Percentiles rank a stretch among this genome's conserved stretches.
These are phyloP conservation scores for Procavia capensis DNA, from an alignment of 2,113 vertebrate species.

Conservation along the genomic window DNA sequence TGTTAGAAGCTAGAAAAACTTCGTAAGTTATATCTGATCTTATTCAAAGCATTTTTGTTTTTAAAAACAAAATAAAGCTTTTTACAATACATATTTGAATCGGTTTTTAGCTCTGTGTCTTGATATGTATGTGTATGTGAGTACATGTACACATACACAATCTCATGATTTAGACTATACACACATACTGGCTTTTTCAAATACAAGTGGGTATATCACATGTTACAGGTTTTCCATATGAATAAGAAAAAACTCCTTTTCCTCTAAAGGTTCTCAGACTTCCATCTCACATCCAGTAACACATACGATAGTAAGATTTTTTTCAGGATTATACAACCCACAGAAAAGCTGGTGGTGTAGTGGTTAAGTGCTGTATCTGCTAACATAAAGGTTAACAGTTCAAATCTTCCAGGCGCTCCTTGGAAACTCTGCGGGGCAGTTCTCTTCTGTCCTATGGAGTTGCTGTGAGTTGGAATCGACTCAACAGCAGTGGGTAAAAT, in stretches of 20 bases:
- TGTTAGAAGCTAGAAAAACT: background rate
- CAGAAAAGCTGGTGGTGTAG: accelerated
- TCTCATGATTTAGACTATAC: background rate
- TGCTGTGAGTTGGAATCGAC: no score
- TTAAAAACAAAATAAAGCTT: background rate
- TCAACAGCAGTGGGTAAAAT: no score
- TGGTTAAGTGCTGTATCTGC: no score
- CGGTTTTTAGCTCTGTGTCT: background rate
- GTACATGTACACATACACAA: background rate
- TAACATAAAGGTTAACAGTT: no score
- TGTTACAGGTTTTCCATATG: background rate
- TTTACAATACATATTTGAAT: background rate
- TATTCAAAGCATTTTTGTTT: background rate
- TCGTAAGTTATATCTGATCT: background rate
- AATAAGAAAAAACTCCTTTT: background rate
- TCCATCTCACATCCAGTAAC: background rate
- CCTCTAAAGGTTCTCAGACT: background rate
- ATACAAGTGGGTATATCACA: background rate
- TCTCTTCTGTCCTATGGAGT: no score
- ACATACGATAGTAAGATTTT: background rate
- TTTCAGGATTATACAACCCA: background rate
- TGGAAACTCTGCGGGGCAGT: no score
- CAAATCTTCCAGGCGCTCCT: no score
- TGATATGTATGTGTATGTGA: no score
- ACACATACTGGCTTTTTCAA: background rate